Percentiles rank a stretch among this genome's conserved stretches.
Conservation (phyloP, 2,888 invertebrate species). For the Serrognathus titanus region DNA sequence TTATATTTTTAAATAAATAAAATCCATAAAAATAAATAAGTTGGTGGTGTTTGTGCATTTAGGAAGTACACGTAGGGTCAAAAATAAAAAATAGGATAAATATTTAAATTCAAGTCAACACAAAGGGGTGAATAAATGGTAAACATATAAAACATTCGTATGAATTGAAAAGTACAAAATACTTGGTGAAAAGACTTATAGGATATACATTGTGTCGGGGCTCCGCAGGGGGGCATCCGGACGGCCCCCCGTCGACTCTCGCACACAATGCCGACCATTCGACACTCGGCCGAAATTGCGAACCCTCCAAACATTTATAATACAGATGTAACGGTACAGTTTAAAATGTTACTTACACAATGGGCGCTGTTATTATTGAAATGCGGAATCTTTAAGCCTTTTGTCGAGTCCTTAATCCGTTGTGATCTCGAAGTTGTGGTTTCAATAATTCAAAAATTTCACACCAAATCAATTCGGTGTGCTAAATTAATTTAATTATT, state of each 20-base stretch:
- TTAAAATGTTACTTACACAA: constrained; percentile 16
- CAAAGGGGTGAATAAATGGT: not conserved
- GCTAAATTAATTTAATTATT: no score
- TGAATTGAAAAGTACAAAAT: constrained; percentile 20
- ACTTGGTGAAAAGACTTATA: constrained; percentile 19
- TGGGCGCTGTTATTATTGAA: not conserved
- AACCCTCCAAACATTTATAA: constrained; percentile 38
- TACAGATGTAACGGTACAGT: constrained; percentile 40
- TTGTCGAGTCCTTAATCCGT: no score
- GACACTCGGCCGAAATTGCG: constrained; percentile 31
- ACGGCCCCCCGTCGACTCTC: constrained; percentile 33
- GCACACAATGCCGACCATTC: constrained; percentile 36
- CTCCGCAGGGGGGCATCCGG: constrained; percentile 37
- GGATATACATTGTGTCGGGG: constrained; percentile 36
- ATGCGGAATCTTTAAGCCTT: no score
- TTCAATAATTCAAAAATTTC: no score
- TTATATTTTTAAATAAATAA: no score
- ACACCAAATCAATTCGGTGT: no score
- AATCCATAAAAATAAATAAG: not conserved
- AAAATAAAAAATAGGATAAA: not conserved
- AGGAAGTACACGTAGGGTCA: not conserved
- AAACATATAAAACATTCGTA: constrained; percentile 13
- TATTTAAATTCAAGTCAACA: not conserved
- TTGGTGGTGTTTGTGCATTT: not conserved
- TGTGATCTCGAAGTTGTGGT: no score